Conservation (phyloP, 2,113 vertebrate genomes). For the Chelonoidis abingdonii region DNA sequence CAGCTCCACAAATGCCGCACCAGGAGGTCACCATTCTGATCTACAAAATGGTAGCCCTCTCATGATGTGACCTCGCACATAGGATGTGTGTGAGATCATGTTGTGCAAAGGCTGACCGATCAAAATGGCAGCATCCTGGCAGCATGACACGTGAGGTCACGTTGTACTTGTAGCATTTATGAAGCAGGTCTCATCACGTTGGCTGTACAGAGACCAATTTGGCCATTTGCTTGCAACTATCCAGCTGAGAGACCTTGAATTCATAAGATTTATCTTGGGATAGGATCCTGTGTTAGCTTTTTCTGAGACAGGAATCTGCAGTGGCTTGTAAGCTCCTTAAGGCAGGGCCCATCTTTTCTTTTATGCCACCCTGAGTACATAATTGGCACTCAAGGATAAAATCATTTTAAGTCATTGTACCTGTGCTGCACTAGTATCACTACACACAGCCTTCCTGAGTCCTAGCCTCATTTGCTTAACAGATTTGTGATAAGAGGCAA, state of each 20-base stretch:
- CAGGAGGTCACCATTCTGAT: too few species aligned
- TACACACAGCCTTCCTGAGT: neutral
- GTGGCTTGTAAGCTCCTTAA: neutral
- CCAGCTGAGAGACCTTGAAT: neutral
- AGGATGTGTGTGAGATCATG: neutral
- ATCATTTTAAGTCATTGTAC: neutral
- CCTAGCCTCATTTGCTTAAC: neutral
- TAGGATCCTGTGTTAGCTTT: neutral
- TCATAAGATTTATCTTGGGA: neutral
- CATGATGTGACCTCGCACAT: too few species aligned
- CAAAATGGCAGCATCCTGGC: neutral
- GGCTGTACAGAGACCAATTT: neutral
- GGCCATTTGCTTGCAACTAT: neutral
- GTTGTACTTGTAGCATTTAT: neutral
- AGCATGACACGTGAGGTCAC: too few species aligned
- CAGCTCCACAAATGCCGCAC: too few species aligned
- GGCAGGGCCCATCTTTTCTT: neutral
- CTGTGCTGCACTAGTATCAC: neutral
- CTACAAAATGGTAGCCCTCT: too few species aligned
- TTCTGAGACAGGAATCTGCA: neutral
- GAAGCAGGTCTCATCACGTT: neutral
- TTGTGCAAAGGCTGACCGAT: neutral
- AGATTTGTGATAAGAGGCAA: neutral
- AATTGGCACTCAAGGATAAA: neutral
- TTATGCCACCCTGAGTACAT: neutral